Base-by-base conservation (phyloP, 2,888 invertebrate genomes). In the Ommatoiulus sabulosus region DNA sequence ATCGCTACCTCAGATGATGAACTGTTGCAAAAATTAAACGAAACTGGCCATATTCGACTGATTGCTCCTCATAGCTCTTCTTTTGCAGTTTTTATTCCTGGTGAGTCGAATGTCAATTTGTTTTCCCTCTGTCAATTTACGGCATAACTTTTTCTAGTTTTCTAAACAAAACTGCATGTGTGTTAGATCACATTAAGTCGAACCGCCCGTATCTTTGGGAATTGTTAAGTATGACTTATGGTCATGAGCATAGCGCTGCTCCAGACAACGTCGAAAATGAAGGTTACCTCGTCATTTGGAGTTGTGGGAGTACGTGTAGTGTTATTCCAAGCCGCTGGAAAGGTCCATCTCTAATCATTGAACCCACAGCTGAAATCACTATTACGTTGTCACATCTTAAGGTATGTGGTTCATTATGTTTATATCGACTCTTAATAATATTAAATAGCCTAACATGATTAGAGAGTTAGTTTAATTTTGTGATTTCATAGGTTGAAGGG, bases 11-110 rank as follows among this genome's bases (percentile, higher is more conserved):
- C 91, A 43, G 91, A 92, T 72, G 92, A 92, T 89, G 93, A 93
- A 90, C 91, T 95, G 93, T 89, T 94, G 93, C 86, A 93, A 93
- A 91, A 93, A 89, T 91, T 94, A 44, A 90, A 91, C 24, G 91
- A 91, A 80, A 93, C 93, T 1, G 91, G 91, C n/a, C 93, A 93
- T 91, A 92, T 93, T 2, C 91, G 92, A 91, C 93, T 93, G 44
- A 90, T 91, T 44, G 92, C 92, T 2, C 92, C 93, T 4, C 91
- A 92, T 89, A 92, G 91, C 89, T 91, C 92, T 44, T 92, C 92
- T 44, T 93, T 93, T 91, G 90, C 92, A 86, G 92, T 93, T 91
- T 93, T 93, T 90, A 92, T 93, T 80, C 93, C 93, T 4, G 90
- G 89, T 89, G 86, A 84, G 17, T 84, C 10, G 7, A 52, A 17